Conservation (phyloP, 2,888 invertebrate genomes). For the Thereva nobilitata region DNA sequence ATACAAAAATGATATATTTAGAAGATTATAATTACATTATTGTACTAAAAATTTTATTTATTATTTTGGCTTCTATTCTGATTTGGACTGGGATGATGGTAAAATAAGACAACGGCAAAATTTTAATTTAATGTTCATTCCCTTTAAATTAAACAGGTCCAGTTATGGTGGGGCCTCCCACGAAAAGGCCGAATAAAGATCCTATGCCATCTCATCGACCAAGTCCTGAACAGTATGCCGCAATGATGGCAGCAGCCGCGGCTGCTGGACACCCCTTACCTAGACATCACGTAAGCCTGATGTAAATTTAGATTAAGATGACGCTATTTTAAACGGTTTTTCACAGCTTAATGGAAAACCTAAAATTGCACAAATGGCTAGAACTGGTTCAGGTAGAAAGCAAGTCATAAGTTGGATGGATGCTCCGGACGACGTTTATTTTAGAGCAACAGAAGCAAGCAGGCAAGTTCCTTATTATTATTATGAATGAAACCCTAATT, state of each 20-base stretch:
- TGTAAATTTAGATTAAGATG: conserved; percentile 52
- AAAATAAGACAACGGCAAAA: background rate
- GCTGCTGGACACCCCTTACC: conserved; percentile 71
- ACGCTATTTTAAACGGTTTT: conserved; percentile 6
- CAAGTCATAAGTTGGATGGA: conserved; percentile 98
- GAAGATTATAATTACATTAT: too few relatives aligned
- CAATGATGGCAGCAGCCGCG: conserved; percentile 69
- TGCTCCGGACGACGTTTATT: conserved; percentile 96
- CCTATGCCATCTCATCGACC: conserved; percentile 72
- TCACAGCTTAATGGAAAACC: conserved; percentile 79
- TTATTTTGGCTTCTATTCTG: too few relatives aligned
- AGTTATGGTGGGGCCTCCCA: conserved; percentile 63
- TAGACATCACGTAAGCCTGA: conserved; percentile 69
- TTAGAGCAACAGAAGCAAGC: conserved; percentile 86
- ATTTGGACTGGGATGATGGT: too few relatives aligned
- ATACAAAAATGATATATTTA: too few relatives aligned
- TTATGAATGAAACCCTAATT: conserved; percentile 2
- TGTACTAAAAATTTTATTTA: too few relatives aligned
- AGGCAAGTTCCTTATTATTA: conserved; percentile 68
- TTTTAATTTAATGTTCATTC: background rate
- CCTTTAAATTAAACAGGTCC: conserved; percentile 42
- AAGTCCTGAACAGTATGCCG: conserved; percentile 72
- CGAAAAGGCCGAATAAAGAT: conserved; percentile 82
- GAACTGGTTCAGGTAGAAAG: conserved; percentile 76
- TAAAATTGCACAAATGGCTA: conserved; percentile 77